Evolutionary conservation across 2,113 vertebrate species (phyloP).

Genomic region (Trinectes maculatus): DNA sequence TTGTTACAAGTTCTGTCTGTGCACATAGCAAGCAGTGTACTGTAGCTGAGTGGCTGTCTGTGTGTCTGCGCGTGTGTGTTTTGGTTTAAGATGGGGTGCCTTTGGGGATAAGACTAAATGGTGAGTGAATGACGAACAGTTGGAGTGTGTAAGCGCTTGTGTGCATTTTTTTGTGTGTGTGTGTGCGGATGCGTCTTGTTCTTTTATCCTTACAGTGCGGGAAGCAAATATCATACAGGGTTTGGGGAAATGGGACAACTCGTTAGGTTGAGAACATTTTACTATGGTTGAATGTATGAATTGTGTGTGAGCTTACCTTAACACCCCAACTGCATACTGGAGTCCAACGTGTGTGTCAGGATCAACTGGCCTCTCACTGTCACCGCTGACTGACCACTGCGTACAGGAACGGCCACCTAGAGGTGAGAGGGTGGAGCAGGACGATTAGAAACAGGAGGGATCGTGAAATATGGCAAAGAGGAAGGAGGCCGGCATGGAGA

Average conservation of each 20-base stretch:
- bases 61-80: conserved; percentile 24
- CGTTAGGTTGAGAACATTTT: conserved; percentile 10
- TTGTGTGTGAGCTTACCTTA: conserved; percentile 86
- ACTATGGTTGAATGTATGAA: not conserved
- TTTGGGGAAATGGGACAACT: conserved; percentile 20
- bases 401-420: conserved; percentile 69
- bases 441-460: conserved; percentile 45
- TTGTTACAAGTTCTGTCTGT: conserved; percentile 80
- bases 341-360: conserved; percentile 88
- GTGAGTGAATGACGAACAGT: conserved; percentile 79
- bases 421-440: conserved; percentile 37
- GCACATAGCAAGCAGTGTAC: conserved; percentile 74
- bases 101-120: conserved; percentile 80
- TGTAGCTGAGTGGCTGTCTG: conserved; percentile 67
- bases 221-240: conserved; percentile 44
- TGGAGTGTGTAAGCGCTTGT: conserved; percentile 67
- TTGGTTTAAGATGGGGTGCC: conserved; percentile 75
- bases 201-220: conserved; percentile 56
- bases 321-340: conserved; percentile 97
- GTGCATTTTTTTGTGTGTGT: conserved; percentile 46
- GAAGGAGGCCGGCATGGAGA: conserved; percentile 31
- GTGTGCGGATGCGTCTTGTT: conserved; percentile 45
- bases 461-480: conserved; percentile 72
- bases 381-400: conserved; percentile 68
- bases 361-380: conserved; percentile 83